phyloP scores from a whole-genome alignment of 2,888 invertebrate species.

The Andricus quercusramuli region DNA sequence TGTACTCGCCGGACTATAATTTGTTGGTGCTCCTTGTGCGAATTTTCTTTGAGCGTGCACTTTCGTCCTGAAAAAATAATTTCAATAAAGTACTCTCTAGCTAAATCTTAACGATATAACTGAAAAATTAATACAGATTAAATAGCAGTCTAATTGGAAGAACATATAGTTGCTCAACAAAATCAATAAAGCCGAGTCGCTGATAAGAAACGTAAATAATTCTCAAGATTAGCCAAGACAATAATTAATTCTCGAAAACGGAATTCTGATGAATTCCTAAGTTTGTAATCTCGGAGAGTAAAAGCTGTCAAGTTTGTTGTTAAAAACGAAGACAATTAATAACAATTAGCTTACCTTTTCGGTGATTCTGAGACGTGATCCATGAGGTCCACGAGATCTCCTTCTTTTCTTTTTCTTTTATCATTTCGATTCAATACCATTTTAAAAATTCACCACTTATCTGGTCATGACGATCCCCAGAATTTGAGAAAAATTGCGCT shows the following conservation, averaged over 20 bases:
- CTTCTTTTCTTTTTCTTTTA: conserved; percentile 76
- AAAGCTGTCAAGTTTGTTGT: neutral
- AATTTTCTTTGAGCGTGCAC: conserved; percentile 93
- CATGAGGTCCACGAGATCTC: conserved; percentile 76
- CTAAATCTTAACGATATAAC: neutral
- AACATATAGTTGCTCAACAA: neutral
- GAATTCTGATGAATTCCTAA: too few species aligned
- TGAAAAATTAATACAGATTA: neutral
- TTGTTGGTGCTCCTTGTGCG: conserved; percentile 87
- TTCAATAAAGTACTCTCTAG: neutral
- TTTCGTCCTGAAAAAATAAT: conserved; percentile 82
- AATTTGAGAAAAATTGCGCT: conserved; percentile 21
- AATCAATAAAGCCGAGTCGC: conserved; percentile 11
- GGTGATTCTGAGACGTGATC: conserved; percentile 74
- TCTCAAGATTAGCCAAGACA: conserved; percentile 17
- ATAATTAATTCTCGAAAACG: neutral
- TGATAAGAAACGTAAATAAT: conserved; percentile 3
- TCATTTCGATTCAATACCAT: conserved; percentile 77
- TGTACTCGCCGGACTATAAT: conserved; percentile 81
- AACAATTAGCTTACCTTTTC: conserved; percentile 68
- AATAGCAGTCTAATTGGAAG: neutral
- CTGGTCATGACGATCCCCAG: conserved; percentile 20
- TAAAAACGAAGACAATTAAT: conserved; percentile 18
- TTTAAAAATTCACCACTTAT: conserved; percentile 56
- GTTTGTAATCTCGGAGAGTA: neutral